A percentile compares a stretch with the other conserved stretches of the same genome.
Conservation (phyloP, 2,888 invertebrate genomes). For the Ornithoptera alexandrae region DNA sequence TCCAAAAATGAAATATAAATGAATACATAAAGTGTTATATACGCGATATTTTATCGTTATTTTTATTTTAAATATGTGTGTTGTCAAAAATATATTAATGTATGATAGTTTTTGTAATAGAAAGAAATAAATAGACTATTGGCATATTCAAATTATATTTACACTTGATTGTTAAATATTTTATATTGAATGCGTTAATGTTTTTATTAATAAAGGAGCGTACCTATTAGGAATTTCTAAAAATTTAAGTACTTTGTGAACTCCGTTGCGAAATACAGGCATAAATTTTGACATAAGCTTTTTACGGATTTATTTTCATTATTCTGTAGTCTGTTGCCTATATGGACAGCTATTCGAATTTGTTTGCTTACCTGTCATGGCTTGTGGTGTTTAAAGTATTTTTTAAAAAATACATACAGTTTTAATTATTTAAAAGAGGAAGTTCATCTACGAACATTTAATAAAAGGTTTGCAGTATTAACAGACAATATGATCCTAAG, state of each 20-base stretch:
- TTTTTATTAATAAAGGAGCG: too few species aligned
- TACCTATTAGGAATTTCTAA: too few species aligned
- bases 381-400: slow-evolving; percentile 13
- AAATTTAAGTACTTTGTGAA: not conserved
- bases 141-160: too few species aligned
- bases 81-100: too few species aligned
- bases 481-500: slow-evolving; percentile 10
- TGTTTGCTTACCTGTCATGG: slow-evolving; percentile 30
- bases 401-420: not conserved
- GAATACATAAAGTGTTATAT: too few species aligned
- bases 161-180: too few species aligned
- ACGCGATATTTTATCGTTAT: too few species aligned
- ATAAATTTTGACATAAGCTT: not conserved
- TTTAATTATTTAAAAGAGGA: not conserved
- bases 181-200: too few species aligned
- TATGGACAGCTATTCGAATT: slow-evolving; percentile 24
- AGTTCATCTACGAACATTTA: not conserved
- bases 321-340: not conserved
- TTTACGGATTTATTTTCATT: not conserved
- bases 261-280: not conserved
- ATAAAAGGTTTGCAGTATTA: not conserved
- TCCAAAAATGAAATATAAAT: too few species aligned
- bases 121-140: too few species aligned
- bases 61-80: too few species aligned
- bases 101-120: too few species aligned